A percentile compares a stretch with the other conserved stretches of the same genome.
Evolutionary conservation across 2,888 invertebrate genomes (phyloP).

Genomic region (Hyalella azteca): DNA sequence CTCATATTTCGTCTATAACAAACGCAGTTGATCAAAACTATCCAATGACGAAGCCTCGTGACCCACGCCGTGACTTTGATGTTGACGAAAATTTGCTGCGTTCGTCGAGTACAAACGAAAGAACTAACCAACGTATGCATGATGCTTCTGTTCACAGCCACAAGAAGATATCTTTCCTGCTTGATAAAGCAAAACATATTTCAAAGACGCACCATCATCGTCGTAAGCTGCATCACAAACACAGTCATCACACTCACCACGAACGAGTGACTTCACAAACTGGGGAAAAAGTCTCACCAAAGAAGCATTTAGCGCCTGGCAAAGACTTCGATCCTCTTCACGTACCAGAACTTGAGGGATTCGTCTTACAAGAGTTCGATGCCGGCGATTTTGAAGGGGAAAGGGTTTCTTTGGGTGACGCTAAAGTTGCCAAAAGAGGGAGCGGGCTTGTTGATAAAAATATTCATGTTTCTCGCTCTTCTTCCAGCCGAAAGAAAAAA

Average conservation of each 20-base stretch:
- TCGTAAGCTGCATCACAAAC: neutral
- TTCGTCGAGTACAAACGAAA: neutral
- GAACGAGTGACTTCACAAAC: neutral
- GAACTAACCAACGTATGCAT: neutral
- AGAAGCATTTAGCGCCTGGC: neutral
- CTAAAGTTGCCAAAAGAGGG: neutral
- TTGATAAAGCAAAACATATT: neutral
- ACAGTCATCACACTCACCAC: neutral
- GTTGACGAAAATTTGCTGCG: neutral
- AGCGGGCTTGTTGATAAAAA: too few relatives aligned
- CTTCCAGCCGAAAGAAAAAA: neutral
- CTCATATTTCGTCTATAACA: neutral
- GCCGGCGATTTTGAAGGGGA: neutral
- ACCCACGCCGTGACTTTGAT: neutral
- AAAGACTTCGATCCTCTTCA: neutral
- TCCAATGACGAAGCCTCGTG: too few relatives aligned
- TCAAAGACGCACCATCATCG: neutral
- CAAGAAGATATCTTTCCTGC: too few relatives aligned
- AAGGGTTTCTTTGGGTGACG: neutral
- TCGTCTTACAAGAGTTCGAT: conserved; percentile 6
- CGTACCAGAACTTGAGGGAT: neutral
- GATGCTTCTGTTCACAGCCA: too few relatives aligned
- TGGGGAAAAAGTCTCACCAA: neutral
- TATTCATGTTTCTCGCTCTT: too few relatives aligned
- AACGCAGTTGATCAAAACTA: neutral